Conservation (phyloP, 2,797 vertebrate genomes). For the Rhabdomys pumilio region DNA sequence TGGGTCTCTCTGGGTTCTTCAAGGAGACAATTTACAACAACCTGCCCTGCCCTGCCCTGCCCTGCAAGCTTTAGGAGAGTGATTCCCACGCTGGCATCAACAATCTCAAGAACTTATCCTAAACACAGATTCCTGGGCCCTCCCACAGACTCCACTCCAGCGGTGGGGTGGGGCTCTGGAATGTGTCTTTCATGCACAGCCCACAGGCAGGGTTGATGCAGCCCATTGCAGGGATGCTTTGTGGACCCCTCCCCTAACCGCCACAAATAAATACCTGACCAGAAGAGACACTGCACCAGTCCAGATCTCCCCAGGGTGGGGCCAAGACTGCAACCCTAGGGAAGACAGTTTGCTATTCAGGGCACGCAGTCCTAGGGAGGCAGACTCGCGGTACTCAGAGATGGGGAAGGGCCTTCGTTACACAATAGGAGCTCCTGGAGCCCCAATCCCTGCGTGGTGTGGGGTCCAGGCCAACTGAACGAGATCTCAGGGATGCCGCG, state of each 20-base stretch:
- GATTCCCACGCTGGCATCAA: background rate
- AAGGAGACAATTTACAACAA: background rate
- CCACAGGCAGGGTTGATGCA: background rate
- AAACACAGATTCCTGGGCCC: background rate
- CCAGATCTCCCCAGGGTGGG: background rate
- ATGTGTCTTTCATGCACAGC: background rate
- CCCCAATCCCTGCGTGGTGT: background rate
- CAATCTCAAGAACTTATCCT: background rate
- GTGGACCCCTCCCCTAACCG: background rate
- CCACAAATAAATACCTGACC: background rate
- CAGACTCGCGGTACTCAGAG: background rate
- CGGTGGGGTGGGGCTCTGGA: background rate
- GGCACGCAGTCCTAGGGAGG: background rate
- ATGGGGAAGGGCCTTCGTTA: background rate
- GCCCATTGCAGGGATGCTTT: background rate
- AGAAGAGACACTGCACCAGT: background rate
- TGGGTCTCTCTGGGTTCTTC: background rate
- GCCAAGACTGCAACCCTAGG: background rate
- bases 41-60: background rate
- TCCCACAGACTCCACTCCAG: background rate
- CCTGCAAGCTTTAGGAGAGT: background rate
- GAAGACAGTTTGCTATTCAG: background rate
- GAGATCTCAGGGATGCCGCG: background rate
- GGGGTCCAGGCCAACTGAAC: background rate
- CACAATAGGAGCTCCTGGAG: conserved; percentile 59